Percentiles rank a stretch among this genome's conserved stretches.
Conservation (phyloP, 2,113 vertebrate genomes). For the Xiphophorus hellerii region DNA sequence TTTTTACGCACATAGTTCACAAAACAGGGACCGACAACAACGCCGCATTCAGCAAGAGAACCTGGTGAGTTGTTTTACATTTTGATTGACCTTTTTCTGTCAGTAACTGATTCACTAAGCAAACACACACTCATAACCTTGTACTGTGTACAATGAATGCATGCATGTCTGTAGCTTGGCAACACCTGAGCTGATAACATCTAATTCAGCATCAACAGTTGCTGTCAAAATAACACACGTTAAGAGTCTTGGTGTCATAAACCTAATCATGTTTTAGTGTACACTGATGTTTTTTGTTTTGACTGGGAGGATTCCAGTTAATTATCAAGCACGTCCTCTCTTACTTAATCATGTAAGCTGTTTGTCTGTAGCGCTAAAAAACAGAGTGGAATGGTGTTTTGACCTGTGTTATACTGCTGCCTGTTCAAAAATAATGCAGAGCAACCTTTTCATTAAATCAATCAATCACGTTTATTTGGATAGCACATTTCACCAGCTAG, state of each 20-base stretch:
- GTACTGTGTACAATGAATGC: not conserved
- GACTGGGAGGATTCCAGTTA: not conserved
- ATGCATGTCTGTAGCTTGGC: not conserved
- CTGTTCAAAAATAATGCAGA: not conserved
- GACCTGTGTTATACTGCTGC: not conserved
- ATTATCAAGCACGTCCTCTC: not conserved
- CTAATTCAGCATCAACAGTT: not conserved
- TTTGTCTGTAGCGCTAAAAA: not conserved
- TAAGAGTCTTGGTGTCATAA: not conserved
- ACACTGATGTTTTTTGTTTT: not conserved
- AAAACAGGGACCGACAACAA: constrained; percentile 92
- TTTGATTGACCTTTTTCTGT: not conserved
- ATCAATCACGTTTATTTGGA: too few relatives aligned
- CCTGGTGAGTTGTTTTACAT: constrained; percentile 82
- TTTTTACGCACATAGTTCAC: constrained; percentile 85
- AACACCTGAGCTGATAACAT: not conserved
- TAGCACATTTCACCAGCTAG: too few relatives aligned
- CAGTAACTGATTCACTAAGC: not conserved
- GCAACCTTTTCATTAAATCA: too few relatives aligned
- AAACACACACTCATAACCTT: too few relatives aligned
- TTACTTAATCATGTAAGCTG: not conserved
- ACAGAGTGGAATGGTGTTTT: not conserved
- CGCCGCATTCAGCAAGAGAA: constrained; percentile 93
- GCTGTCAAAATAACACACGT: not conserved
- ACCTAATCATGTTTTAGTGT: not conserved